Evolutionary conservation across 2,888 invertebrate genomes (phyloP).

Genomic region (Lutraria lutraria): DNA sequence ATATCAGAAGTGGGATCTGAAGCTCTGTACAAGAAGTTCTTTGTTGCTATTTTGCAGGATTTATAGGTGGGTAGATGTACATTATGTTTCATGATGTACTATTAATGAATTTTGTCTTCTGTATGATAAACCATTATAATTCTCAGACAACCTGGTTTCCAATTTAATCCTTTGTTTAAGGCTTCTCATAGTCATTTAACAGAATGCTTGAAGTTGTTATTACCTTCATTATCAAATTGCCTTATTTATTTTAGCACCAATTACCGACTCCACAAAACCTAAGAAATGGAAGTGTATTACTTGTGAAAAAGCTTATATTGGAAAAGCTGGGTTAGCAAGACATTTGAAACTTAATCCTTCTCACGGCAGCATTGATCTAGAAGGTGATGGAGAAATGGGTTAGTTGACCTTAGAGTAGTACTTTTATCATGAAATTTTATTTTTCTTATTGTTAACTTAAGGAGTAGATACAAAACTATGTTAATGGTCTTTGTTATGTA

Average conservation of each 20-base stretch:
- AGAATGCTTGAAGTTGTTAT: background rate
- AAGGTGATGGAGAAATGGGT: conserved; percentile 67
- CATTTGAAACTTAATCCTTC: conserved; percentile 90
- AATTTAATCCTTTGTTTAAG: too few relatives aligned
- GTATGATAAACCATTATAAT: too few relatives aligned
- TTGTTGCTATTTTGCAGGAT: too few relatives aligned
- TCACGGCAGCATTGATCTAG: conserved; percentile 87
- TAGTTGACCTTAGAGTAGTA: background rate
- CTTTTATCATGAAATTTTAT: background rate
- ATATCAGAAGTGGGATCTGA: too few relatives aligned
- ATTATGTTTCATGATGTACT: too few relatives aligned
- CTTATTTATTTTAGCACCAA: conserved; percentile 58
- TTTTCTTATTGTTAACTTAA: background rate
- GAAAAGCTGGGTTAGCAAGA: conserved; percentile 89
- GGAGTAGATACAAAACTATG: too few relatives aligned
- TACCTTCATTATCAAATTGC: background rate
- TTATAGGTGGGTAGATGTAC: too few relatives aligned
- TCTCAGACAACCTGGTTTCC: too few relatives aligned
- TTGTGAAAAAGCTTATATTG: conserved; percentile 90
- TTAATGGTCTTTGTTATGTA: too few relatives aligned
- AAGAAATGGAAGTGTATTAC: conserved; percentile 89
- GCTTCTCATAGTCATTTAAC: too few relatives aligned
- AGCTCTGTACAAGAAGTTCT: too few relatives aligned
- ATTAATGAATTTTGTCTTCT: too few relatives aligned
- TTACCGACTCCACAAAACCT: conserved; percentile 75